Evolutionary conservation across 2,797 vertebrate genomes (phyloP), one percentile per base, ranked within the genome.

Genomic region (Zenarchopterus dispar): DNA sequence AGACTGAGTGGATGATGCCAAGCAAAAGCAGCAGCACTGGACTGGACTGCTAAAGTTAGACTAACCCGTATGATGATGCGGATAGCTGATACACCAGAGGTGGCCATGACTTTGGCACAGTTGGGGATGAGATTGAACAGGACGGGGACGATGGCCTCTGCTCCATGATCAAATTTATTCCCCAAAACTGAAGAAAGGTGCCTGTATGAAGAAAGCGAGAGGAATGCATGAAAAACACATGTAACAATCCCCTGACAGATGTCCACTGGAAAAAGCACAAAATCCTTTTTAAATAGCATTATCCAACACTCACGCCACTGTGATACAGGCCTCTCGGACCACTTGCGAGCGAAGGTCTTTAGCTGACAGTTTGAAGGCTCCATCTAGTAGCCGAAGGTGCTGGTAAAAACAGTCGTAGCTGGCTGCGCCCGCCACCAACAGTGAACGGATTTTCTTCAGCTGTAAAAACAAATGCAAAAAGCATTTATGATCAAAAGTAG

Each of bases 51-150:
- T 1, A 43, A 42, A 6, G 55, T 10, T 18, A 53, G 59, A 66
- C 94, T 76, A 84, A 98, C 97, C 88, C 95, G 93, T 78, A 99
- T 99, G 79, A 99, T 97, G 87, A 97, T 96, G 68, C 97, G 94
- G 78, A 99, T 98, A 50, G 97, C 97, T 0, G 94, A 95, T 0
- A 96, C 97, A 7, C 97, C 97, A 1, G 97, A 99, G 17, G 93
- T 94, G 55, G 97, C 95, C 97, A 99, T 99, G 81, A 99, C 89
- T 93, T 98, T 99, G 86, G 96, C 96, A 88, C 96, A 97, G 88
- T 98, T 99, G 78, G 97, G 97, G 81, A 99, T 96, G 83, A 99
- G 95, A 84, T 99, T 99, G 87, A 99, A 99, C 70, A 99, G 94
- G 22, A 96, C 95, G 48, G 97, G 97, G 78, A 99, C 95, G 22